Evolutionary conservation across 1,140 invertebrate genomes (phyloP).

Genomic region (Arion vulgaris): DNA sequence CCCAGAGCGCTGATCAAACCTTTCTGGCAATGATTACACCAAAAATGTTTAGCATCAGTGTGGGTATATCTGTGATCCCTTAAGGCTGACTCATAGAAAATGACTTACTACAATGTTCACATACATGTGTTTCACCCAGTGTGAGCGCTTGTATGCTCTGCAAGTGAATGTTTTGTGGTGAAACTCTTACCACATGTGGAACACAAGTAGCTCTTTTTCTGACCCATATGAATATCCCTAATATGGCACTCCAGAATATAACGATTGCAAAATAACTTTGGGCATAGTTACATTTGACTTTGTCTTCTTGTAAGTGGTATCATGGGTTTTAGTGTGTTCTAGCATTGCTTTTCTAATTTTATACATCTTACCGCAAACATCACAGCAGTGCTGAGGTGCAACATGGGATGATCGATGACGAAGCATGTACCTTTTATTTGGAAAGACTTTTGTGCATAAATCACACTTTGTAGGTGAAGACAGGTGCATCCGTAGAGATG

Average conservation of each 20-base stretch:
- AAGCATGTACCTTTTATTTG: conserved; percentile 51
- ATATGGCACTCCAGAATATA: conserved; percentile 54
- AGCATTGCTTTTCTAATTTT: conserved; percentile 54
- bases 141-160: conserved; percentile 62
- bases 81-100: conserved; percentile 63
- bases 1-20: conserved; percentile 73
- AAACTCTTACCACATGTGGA: conserved; percentile 64
- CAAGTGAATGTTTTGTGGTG: conserved; percentile 57
- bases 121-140: conserved; percentile 58
- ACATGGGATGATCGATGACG: conserved; percentile 54
- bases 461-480: conserved; percentile 50
- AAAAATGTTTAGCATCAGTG: conserved; percentile 52
- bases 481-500: conserved; percentile 47
- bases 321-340: conserved; percentile 55
- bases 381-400: conserved; percentile 51
- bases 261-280: conserved; percentile 54
- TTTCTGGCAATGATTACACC: conserved; percentile 80
- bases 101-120: conserved; percentile 59
- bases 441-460: conserved; percentile 57
- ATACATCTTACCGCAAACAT: conserved; percentile 61
- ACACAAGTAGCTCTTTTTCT: conserved; percentile 57
- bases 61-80: conserved; percentile 61
- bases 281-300: conserved; percentile 50
- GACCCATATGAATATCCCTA: conserved; percentile 54
- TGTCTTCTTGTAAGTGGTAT: conserved; percentile 42